Evolutionary conservation across 2,888 invertebrate genomes (phyloP).

Genomic region (Ornithoptera priamus): DNA sequence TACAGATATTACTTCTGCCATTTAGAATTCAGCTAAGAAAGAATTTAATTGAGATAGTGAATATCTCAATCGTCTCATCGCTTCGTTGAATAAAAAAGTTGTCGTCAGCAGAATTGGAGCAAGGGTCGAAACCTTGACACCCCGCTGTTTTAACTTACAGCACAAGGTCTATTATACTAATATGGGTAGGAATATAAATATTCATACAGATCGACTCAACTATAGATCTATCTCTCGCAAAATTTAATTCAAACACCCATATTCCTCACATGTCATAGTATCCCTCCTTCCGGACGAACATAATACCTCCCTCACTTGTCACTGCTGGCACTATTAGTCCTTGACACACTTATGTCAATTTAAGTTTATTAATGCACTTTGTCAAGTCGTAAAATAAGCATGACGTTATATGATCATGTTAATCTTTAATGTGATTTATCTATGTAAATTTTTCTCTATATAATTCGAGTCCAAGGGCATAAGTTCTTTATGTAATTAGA

Average conservation of each 20-base stretch:
- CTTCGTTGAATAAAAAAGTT: no score
- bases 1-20: no score
- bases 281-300: conserved; percentile 12
- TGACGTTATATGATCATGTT: conserved; percentile 13
- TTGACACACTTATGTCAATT: conserved; percentile 42
- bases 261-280: not conserved
- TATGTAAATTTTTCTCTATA: not conserved
- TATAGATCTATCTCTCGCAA: not conserved
- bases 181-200: not conserved
- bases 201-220: not conserved
- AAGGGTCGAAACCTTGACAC: not conserved
- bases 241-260: not conserved
- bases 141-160: not conserved
- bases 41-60: no score
- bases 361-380: conserved; percentile 34
- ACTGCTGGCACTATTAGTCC: conserved; percentile 38
- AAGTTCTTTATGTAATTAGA: no score
- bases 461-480: no score
- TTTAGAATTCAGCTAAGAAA: no score
- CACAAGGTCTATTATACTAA: not conserved
- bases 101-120: not conserved
- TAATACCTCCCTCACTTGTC: conserved; percentile 4
- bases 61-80: no score
- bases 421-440: not conserved
- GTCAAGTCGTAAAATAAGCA: conserved; percentile 26